These are phyloP conservation scores for Tupaia tana DNA, from an alignment of 2,113 vertebrate genomes.

Conservation along the genomic window DNA sequence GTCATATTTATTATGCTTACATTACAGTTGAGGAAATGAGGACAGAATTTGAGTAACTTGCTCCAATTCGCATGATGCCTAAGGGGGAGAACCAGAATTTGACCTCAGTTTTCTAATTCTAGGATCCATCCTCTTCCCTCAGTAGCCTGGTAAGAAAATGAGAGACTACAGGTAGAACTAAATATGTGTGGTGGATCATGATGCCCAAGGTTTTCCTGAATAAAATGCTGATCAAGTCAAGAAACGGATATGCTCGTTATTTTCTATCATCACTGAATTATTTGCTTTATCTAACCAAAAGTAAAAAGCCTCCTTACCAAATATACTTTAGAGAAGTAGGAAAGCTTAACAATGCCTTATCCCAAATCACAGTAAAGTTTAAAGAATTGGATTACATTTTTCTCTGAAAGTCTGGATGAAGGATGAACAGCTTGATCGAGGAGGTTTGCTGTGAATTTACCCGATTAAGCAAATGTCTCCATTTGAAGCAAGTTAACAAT, in stretches of 20 bases:
- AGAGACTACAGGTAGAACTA: neutral
- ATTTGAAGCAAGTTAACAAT: slow-evolving; percentile 34
- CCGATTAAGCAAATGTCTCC: neutral
- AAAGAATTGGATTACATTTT: slow-evolving; percentile 9
- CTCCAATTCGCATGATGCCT: neutral
- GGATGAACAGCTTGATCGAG: neutral
- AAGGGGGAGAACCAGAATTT: neutral
- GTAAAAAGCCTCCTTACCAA: slow-evolving; percentile 1
- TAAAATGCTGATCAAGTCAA: slow-evolving; percentile 19
- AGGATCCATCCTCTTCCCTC: slow-evolving; percentile 5
- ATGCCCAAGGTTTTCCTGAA: neutral
- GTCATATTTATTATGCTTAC: neutral
- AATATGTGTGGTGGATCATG: neutral
- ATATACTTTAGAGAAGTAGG: neutral
- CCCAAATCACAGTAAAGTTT: slow-evolving; percentile 23
- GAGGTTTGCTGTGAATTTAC: slow-evolving; percentile 25
- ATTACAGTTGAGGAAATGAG: neutral
- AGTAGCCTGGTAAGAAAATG: neutral
- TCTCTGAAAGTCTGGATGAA: slow-evolving; percentile 27
- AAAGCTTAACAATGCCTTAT: slow-evolving; percentile 16
- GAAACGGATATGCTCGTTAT: neutral
- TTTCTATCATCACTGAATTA: slow-evolving; percentile 9
- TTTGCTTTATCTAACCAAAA: slow-evolving; percentile 51
- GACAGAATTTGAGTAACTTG: neutral
- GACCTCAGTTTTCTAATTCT: neutral